phyloP scores from a whole-genome alignment of 2,113 vertebrate species.

The Esox niger region DNA sequence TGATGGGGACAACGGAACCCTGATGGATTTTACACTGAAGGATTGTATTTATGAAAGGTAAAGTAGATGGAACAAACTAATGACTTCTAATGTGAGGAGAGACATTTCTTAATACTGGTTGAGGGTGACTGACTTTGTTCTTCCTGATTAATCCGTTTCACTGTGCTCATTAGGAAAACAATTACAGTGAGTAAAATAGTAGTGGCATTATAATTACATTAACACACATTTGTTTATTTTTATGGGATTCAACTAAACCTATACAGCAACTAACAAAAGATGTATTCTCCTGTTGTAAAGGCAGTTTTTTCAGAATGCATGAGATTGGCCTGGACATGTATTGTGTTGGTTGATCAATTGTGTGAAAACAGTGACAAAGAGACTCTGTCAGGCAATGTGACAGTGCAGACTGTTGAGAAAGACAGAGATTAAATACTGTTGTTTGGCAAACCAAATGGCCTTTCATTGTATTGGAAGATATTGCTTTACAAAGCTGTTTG shows the following conservation, averaged over 20 bases:
- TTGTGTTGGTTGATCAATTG: conserved; percentile 4
- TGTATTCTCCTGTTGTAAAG: background rate
- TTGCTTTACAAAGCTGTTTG: background rate
- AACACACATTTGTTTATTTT: no score
- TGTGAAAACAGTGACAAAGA: conserved; percentile 24
- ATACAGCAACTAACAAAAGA: no score
- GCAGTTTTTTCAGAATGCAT: conserved; percentile 15
- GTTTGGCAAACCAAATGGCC: background rate
- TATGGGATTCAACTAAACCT: no score
- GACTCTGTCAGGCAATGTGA: conserved; percentile 1
- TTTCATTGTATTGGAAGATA: background rate
- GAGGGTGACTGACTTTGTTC: no score
- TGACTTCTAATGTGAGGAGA: no score
- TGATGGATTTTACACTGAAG: conserved; percentile 44
- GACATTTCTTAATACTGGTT: no score
- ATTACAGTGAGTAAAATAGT: no score
- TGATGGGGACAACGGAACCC: conserved; percentile 42
- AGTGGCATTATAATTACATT: no score
- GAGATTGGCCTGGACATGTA: conserved; percentile 8
- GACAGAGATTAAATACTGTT: conserved; percentile 7
- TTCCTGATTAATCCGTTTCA: no score
- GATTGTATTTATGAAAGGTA: conserved; percentile 35
- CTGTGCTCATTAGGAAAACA: no score
- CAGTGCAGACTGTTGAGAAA: background rate
- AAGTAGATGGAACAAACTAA: no score